These are phyloP conservation scores for Chrysotoxum bicinctum DNA, from an alignment of 2,888 invertebrate genomes.

Conservation along the genomic window DNA sequence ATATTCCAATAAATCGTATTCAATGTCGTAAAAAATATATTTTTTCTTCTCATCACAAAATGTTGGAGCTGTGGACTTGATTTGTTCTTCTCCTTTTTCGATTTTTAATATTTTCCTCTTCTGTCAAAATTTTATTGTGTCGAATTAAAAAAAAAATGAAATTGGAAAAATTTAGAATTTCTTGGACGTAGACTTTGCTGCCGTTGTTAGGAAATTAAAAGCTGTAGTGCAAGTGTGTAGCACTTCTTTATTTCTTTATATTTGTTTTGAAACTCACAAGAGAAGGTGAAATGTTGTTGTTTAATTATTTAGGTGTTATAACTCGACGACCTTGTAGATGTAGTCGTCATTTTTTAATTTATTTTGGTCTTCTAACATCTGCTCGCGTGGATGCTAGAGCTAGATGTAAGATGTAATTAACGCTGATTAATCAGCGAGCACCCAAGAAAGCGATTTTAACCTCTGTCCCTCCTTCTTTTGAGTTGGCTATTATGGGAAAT, in stretches of 20 bases:
- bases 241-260: slow-evolving; percentile 15
- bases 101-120: neutral
- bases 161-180: neutral
- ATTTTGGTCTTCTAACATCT: slow-evolving; percentile 54
- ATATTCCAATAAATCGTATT: slow-evolving; percentile 74
- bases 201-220: neutral
- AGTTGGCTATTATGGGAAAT: neutral
- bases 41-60: slow-evolving; percentile 71
- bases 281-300: slow-evolving; percentile 2
- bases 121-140: too few relatives aligned
- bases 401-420: slow-evolving; percentile 9
- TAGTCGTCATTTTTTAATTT: slow-evolving; percentile 64
- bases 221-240: neutral
- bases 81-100: slow-evolving; percentile 14
- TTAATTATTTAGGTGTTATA: slow-evolving; percentile 59
- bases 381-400: slow-evolving; percentile 38
- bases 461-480: neutral
- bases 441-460: neutral
- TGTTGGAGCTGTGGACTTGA: slow-evolving; percentile 36
- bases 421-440: slow-evolving; percentile 2
- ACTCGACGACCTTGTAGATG: slow-evolving; percentile 64
- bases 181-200: neutral
- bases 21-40: slow-evolving; percentile 66
- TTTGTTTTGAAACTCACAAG: slow-evolving; percentile 61
- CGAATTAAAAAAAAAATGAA: neutral